Percentiles rank a stretch among this genome's conserved stretches.
These are phyloP conservation scores for Sarcophilus harrisii DNA, from an alignment of 2,797 vertebrate species.

Conservation along the genomic window DNA sequence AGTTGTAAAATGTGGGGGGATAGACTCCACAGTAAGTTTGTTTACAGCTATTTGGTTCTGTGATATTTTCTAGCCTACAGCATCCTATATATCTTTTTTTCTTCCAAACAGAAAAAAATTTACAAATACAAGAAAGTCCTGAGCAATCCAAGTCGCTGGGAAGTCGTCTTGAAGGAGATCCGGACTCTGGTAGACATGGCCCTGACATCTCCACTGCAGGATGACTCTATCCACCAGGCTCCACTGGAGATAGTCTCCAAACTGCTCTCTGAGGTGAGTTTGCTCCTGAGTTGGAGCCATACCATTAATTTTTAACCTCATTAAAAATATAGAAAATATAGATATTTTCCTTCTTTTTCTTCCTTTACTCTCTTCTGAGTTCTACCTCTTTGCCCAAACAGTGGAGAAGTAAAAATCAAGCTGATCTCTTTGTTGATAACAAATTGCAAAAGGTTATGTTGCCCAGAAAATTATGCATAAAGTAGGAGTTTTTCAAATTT, in stretches of 20 bases:
- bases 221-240: constrained; percentile 98
- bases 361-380: neutral
- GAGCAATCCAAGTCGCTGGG: constrained; percentile 98
- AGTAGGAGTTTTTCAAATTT: neutral
- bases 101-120: constrained; percentile 94
- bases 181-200: constrained; percentile 98
- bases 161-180: constrained; percentile 99
- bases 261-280: constrained; percentile 94
- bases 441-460: neutral
- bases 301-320: accelerated
- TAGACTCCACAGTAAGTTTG: neutral
- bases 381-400: accelerated
- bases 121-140: constrained; percentile 99
- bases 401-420: neutral
- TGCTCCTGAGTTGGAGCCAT: neutral
- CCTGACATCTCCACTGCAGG: constrained; percentile 95
- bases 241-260: constrained; percentile 98
- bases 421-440: accelerated
- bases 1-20: neutral
- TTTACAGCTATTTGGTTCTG: neutral
- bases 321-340: neutral
- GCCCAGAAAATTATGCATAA: neutral
- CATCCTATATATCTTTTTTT: neutral
- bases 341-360: too few relatives aligned
- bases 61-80: neutral